Conservation (phyloP, 2,888 invertebrate species). For the Silvanus unidentatus region DNA sequence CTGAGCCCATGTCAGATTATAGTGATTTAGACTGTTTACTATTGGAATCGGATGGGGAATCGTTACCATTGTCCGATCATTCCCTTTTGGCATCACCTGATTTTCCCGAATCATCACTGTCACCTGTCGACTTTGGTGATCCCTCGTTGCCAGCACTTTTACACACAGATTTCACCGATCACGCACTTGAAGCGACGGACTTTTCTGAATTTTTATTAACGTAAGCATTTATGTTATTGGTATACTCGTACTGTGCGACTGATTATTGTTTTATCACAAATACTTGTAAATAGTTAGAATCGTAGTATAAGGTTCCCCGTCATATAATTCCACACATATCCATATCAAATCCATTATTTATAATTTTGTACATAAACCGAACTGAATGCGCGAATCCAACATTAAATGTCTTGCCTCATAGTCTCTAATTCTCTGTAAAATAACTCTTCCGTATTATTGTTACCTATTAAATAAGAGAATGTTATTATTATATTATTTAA, state of each 20-base stretch:
- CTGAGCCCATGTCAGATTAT: constrained; percentile 28
- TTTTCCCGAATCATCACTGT: constrained; percentile 50
- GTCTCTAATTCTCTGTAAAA: constrained; percentile 25
- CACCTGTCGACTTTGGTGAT: constrained; percentile 52
- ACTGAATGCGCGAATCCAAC: constrained; percentile 32
- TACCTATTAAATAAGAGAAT: constrained; percentile 23
- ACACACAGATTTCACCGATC: constrained; percentile 42
- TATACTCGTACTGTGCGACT: no score
- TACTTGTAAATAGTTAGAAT: no score
- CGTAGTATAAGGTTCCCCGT: constrained; percentile 9
- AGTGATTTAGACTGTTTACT: constrained; percentile 45
- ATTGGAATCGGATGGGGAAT: constrained; percentile 56
- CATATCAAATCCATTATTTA: constrained; percentile 8
- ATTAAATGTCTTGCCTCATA: constrained; percentile 30
- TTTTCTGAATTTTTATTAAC: constrained; percentile 44
- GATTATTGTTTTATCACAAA: constrained; percentile 8
- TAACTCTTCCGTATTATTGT: constrained; percentile 24
- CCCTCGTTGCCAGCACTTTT: constrained; percentile 39
- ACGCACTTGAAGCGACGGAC: constrained; percentile 38
- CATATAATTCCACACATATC: constrained; percentile 5
- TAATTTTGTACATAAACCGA: constrained; percentile 25
- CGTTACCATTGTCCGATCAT: constrained; percentile 51
- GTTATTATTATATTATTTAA: constrained; percentile 21
- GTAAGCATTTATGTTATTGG: constrained; percentile 25
- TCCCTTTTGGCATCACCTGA: constrained; percentile 51